Conservation (phyloP, 2,113 vertebrate species). For the Osmerus eperlanus region DNA sequence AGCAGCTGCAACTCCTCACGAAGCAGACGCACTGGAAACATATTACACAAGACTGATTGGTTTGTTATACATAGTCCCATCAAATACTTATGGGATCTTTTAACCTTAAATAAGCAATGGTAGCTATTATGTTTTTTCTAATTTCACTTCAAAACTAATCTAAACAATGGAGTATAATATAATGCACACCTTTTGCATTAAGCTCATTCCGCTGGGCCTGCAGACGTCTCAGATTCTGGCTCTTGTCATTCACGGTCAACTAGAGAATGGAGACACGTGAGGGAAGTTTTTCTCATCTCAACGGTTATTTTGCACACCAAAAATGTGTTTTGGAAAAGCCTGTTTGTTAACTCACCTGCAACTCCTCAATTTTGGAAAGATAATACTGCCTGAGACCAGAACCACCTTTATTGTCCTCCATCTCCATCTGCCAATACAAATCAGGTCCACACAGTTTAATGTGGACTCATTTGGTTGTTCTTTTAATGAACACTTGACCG, state of each 20-base stretch:
- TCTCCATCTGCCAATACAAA: constrained; percentile 82
- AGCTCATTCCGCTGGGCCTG: constrained; percentile 97
- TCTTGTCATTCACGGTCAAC: constrained; percentile 96
- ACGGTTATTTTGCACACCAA: background rate
- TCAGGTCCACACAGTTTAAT: background rate
- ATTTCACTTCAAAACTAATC: too few relatives aligned
- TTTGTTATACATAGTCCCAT: background rate
- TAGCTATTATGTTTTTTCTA: too few relatives aligned
- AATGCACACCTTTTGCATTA: constrained; percentile 88
- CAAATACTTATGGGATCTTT: background rate
- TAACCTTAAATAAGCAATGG: too few relatives aligned
- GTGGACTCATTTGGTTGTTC: background rate
- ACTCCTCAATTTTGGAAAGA: constrained; percentile 95
- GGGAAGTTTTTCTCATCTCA: too few relatives aligned
- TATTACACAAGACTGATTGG: background rate
- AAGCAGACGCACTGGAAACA: constrained; percentile 82
- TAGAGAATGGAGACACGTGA: constrained; percentile 39
- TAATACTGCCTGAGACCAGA: constrained; percentile 95
- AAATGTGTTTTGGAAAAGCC: too few relatives aligned
- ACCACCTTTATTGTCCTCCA: constrained; percentile 91
- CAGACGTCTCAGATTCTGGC: constrained; percentile 92
- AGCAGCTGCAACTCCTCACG: constrained; percentile 95
- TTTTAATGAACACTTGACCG: too few relatives aligned
- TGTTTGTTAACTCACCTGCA: constrained; percentile 79
- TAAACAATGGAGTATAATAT: background rate